Evolutionary conservation across 2,113 vertebrate genomes (phyloP).

Genomic region (Gracilinanus agilis): DNA sequence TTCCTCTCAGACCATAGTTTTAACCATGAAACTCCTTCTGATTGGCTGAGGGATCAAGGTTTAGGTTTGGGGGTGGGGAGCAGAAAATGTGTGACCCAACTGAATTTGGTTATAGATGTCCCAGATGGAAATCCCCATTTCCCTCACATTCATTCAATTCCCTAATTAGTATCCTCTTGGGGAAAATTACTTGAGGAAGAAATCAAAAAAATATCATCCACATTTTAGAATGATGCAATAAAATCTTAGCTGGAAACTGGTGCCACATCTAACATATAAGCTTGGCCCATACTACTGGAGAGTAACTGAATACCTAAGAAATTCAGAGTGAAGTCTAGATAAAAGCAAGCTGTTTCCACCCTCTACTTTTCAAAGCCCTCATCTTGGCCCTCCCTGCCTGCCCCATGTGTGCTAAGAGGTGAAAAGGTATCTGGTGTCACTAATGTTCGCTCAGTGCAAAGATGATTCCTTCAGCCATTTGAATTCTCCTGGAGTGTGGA

Average conservation of each 20-base stretch:
- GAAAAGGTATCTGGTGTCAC: constrained; percentile 54
- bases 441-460: constrained; percentile 44
- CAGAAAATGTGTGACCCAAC: no score
- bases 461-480: constrained; percentile 52
- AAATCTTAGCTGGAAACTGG: background rate
- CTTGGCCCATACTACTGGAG: background rate
- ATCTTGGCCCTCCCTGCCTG: background rate
- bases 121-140: no score
- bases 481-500: constrained; percentile 20
- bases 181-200: background rate
- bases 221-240: background rate
- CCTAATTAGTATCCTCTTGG: background rate
- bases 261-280: background rate
- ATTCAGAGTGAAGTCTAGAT: background rate
- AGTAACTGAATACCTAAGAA: background rate
- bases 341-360: constrained; percentile 38
- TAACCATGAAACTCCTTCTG: no score
- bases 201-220: background rate
- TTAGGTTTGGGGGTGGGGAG: no score
- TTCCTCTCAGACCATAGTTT: no score
- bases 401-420: background rate
- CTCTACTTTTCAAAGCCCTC: background rate
- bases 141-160: background rate
- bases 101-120: no score
- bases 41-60: no score